These are phyloP conservation scores for Helicorthomorpha holstii DNA, from an alignment of 1,140 invertebrate genomes.

Conservation along the genomic window DNA sequence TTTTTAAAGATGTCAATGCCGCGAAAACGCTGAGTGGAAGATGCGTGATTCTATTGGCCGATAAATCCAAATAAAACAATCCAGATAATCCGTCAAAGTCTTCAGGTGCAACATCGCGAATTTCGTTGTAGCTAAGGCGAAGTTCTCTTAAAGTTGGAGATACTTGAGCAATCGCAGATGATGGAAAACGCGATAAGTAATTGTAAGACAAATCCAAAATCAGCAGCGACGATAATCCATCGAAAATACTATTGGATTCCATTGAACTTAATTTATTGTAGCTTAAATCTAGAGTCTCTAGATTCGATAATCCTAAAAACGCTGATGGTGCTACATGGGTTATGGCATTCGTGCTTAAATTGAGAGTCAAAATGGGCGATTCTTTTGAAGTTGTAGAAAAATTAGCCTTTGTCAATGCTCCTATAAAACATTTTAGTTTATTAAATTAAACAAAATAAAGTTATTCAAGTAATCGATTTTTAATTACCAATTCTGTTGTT, in stretches of 20 bases:
- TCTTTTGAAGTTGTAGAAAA: neutral
- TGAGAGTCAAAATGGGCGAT: slow-evolving; percentile 26
- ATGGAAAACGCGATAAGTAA: neutral
- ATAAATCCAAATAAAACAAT: slow-evolving; percentile 60
- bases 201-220: neutral
- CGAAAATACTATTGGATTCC: neutral
- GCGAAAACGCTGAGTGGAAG: slow-evolving; percentile 61
- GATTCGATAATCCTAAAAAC: slow-evolving; percentile 42
- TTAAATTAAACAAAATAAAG: neutral
- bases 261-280: slow-evolving; percentile 42
- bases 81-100: slow-evolving; percentile 42
- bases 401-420: neutral
- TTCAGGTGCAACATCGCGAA: slow-evolving; percentile 41
- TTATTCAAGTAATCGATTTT: neutral
- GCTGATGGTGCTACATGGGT: slow-evolving; percentile 50
- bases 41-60: slow-evolving; percentile 62
- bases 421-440: neutral
- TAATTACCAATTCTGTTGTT: slow-evolving; percentile 62
- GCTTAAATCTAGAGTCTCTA: slow-evolving; percentile 49
- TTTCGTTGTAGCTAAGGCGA: slow-evolving; percentile 55
- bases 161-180: neutral
- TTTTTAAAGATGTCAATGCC: slow-evolving; percentile 44
- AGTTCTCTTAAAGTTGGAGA: slow-evolving; percentile 26
- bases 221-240: neutral
- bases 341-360: slow-evolving; percentile 60